These are phyloP conservation scores for Gobius niger DNA, from an alignment of 2,113 vertebrate genomes.

Conservation along the genomic window DNA sequence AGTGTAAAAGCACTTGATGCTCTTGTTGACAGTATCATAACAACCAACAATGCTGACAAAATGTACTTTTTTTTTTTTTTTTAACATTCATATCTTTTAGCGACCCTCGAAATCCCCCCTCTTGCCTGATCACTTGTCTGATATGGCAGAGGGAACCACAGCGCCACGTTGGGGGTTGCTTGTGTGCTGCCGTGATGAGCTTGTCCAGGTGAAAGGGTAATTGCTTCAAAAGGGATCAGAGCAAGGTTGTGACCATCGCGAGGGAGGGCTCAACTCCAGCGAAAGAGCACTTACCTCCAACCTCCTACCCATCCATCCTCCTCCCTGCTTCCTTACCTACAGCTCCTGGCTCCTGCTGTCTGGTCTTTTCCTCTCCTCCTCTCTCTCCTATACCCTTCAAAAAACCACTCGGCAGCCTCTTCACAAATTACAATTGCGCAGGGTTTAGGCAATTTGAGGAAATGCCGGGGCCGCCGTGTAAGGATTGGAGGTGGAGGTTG, in stretches of 20 bases:
- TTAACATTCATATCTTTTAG: too few species aligned
- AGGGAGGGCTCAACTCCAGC: slow-evolving; percentile 67
- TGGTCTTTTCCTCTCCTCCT: slow-evolving; percentile 24
- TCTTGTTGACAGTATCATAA: too few species aligned
- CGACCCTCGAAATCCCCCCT: background rate
- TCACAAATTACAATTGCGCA: slow-evolving; percentile 78
- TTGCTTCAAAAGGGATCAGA: slow-evolving; percentile 88
- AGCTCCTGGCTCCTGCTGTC: slow-evolving; percentile 47
- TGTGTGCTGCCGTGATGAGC: slow-evolving; percentile 72
- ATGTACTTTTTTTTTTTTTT: too few species aligned
- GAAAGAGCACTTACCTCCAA: slow-evolving; percentile 73
- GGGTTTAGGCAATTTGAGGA: slow-evolving; percentile 79
- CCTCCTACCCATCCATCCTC: slow-evolving; percentile 42
- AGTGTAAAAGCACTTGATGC: too few species aligned
- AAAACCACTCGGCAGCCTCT: slow-evolving; percentile 75
- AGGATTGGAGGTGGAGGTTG: slow-evolving; percentile 55
- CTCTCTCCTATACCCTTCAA: slow-evolving; percentile 58
- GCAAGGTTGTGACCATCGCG: slow-evolving; percentile 53
- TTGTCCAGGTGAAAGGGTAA: slow-evolving; percentile 88
- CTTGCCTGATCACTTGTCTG: slow-evolving; percentile 16
- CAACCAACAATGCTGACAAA: too few species aligned
- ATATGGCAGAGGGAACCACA: slow-evolving; percentile 2
- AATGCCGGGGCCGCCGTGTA: slow-evolving; percentile 63
- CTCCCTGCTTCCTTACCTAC: slow-evolving; percentile 45
- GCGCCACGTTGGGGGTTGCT: slow-evolving; percentile 24